phyloP scores from a whole-genome alignment of 2,113 vertebrate genomes.

The Cololabis saira region DNA sequence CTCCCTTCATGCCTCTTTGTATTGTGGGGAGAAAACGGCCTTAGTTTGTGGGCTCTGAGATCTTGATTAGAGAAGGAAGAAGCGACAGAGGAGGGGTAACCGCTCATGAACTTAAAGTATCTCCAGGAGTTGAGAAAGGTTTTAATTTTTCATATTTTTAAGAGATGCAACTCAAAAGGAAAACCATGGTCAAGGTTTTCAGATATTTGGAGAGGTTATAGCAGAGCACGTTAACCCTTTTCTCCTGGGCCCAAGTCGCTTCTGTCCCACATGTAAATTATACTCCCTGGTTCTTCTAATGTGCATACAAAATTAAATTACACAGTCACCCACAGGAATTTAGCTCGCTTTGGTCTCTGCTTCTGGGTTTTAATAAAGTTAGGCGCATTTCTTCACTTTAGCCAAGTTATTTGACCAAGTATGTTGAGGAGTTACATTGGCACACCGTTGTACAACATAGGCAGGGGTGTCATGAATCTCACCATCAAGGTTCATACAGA shows the following conservation, averaged over 20 bases:
- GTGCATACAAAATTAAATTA: slow-evolving; percentile 74
- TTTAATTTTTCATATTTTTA: slow-evolving; percentile 73
- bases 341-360: slow-evolving; percentile 54
- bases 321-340: slow-evolving; percentile 65
- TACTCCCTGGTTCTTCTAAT: slow-evolving; percentile 65
- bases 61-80: slow-evolving; percentile 68
- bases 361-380: slow-evolving; percentile 68
- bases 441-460: slow-evolving; percentile 2
- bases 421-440: slow-evolving; percentile 16
- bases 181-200: slow-evolving; percentile 50
- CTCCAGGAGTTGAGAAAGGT: slow-evolving; percentile 69
- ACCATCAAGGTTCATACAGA: not conserved
- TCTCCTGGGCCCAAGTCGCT: slow-evolving; percentile 54
- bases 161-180: slow-evolving; percentile 49
- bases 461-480: slow-evolving; percentile 4
- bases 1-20: slow-evolving; percentile 50
- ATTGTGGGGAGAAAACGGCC: slow-evolving; percentile 67
- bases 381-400: slow-evolving; percentile 54
- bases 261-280: slow-evolving; percentile 65
- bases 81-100: slow-evolving; percentile 61
- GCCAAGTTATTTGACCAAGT: slow-evolving; percentile 49
- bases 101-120: slow-evolving; percentile 69
- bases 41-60: slow-evolving; percentile 55
- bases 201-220: slow-evolving; percentile 25
- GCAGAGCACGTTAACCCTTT: slow-evolving; percentile 33